Percentiles rank a stretch among this genome's conserved stretches.
Conservation (phyloP, 2,888 invertebrate genomes). For the Danaus chrysippus region DNA sequence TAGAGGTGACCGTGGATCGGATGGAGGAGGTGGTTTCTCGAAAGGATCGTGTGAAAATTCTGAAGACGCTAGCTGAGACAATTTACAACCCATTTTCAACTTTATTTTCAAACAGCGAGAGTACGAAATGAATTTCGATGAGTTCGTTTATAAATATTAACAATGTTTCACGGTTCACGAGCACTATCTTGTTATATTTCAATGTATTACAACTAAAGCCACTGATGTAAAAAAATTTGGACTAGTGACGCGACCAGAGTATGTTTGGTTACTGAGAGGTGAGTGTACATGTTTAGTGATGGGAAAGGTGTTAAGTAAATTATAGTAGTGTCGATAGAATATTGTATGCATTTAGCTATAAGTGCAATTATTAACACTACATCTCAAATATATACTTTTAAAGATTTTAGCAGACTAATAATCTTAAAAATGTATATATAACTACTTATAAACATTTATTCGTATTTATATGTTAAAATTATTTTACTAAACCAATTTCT, state of each 20-base stretch:
- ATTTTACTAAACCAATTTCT: too few species aligned
- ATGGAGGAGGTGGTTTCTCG: slow-evolving; percentile 81
- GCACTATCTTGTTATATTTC: too few species aligned
- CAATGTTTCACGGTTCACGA: neutral
- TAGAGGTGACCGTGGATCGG: slow-evolving; percentile 88
- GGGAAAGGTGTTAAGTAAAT: slow-evolving; percentile 29
- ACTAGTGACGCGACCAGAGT: slow-evolving; percentile 40
- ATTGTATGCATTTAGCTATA: slow-evolving; percentile 12
- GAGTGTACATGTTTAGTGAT: slow-evolving; percentile 28
- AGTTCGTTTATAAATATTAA: slow-evolving; percentile 4
- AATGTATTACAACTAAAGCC: neutral
- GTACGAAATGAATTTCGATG: neutral
- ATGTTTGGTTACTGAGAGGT: slow-evolving; percentile 42
- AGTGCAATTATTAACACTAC: too few species aligned
- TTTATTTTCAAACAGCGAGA: neutral
- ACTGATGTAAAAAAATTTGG: slow-evolving; percentile 15
- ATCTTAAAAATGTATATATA: too few species aligned
- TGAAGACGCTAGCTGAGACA: slow-evolving; percentile 83
- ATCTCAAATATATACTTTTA: too few species aligned
- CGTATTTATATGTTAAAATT: too few species aligned
- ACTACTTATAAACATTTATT: too few species aligned
- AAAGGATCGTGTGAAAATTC: slow-evolving; percentile 66
- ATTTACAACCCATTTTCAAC: slow-evolving; percentile 84
- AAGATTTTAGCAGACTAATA: too few species aligned
- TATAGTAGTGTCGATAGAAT: slow-evolving; percentile 25